Evolutionary conservation across 2,797 vertebrate species (phyloP).

Genomic region (Miichthys miiuy): DNA sequence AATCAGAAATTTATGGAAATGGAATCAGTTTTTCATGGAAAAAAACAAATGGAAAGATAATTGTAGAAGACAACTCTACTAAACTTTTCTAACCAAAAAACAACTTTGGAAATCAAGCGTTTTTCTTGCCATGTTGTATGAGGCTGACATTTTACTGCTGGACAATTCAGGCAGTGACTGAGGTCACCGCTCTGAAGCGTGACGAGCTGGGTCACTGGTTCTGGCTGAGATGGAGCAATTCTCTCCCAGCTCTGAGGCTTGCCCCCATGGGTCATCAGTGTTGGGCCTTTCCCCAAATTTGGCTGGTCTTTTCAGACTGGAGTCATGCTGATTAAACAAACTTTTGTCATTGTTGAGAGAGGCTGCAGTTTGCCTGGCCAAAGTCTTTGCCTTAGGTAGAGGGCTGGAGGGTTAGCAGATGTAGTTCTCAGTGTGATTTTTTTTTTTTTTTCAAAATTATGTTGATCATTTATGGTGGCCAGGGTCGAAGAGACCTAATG

Average conservation of each 20-base stretch:
- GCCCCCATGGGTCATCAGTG: conserved; percentile 26
- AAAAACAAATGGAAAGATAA: neutral
- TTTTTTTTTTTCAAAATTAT: neutral
- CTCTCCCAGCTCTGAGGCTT: conserved; percentile 33
- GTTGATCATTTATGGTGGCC: neutral
- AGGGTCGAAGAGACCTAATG: no score
- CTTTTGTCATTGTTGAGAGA: conserved; percentile 16
- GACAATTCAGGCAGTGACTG: conserved; percentile 17
- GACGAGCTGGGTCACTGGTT: conserved; percentile 17
- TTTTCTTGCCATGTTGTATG: neutral
- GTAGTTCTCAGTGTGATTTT: neutral
- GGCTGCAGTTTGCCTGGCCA: neutral
- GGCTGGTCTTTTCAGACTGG: conserved; percentile 47
- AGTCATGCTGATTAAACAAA: conserved; percentile 37
- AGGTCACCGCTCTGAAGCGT: conserved; percentile 30
- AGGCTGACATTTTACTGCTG: conserved; percentile 52
- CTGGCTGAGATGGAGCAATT: conserved; percentile 31
- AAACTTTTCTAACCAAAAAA: neutral
- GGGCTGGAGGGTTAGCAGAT: conserved; percentile 20
- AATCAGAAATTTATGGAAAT: conserved; percentile 2
- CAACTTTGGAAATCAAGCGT: neutral
- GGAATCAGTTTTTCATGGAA: neutral
- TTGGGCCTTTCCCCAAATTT: conserved; percentile 24
- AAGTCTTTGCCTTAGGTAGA: conserved; percentile 7
- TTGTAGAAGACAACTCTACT: neutral